These are phyloP conservation scores for Notoglanidium macrostoma DNA, from an alignment of 2,797 vertebrate species.

Conservation along the genomic window DNA sequence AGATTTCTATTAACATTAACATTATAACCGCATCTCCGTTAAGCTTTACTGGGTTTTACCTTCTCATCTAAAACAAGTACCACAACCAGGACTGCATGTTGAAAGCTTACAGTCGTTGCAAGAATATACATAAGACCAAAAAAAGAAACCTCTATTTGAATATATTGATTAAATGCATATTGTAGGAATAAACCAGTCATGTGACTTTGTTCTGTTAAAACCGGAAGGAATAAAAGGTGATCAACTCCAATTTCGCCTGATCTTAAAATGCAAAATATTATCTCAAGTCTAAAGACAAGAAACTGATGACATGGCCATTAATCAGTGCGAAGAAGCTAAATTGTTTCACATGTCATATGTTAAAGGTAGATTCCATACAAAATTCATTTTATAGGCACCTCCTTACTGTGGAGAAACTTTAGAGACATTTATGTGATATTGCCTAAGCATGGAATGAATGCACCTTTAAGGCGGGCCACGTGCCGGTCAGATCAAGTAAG, in stretches of 20 bases:
- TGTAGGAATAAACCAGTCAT: slow-evolving; percentile 33
- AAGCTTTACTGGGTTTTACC: slow-evolving; percentile 31
- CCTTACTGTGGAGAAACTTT: background rate
- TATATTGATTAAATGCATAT: slow-evolving; percentile 27
- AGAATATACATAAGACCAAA: slow-evolving; percentile 32
- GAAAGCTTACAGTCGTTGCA: slow-evolving; percentile 37
- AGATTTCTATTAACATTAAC: slow-evolving; percentile 3
- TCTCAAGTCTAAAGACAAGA: background rate
- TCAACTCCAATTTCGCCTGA: background rate
- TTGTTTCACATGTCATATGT: background rate
- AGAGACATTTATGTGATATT: background rate
- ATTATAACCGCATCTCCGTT: slow-evolving; percentile 13
- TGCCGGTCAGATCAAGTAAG: background rate
- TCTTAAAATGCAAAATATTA: background rate
- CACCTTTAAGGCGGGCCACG: background rate
- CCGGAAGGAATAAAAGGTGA: slow-evolving; percentile 5
- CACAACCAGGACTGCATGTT: slow-evolving; percentile 27
- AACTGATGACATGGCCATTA: background rate
- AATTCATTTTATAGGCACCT: background rate
- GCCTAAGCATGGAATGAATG: background rate
- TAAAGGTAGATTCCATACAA: slow-evolving; percentile 2
- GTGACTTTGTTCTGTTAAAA: slow-evolving; percentile 33
- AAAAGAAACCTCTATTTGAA: slow-evolving; percentile 36
- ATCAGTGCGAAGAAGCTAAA: background rate
- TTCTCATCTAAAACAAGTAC: slow-evolving; percentile 20